Evolutionary conservation across 2,888 invertebrate genomes (phyloP).

Genomic region (Ectemnius cavifrons): DNA sequence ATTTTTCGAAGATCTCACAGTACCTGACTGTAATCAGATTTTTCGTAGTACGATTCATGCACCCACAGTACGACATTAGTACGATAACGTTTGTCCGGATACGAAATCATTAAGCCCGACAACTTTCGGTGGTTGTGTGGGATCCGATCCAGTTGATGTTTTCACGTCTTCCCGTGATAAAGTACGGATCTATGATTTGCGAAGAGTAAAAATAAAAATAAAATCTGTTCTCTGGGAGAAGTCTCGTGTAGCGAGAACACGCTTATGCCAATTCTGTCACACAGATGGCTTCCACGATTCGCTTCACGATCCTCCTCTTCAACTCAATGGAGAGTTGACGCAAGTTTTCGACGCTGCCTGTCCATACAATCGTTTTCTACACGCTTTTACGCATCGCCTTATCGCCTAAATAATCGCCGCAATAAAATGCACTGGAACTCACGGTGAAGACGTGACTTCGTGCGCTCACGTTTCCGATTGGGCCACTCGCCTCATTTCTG

Average conservation of each 20-base stretch:
- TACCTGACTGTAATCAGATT: conserved; percentile 1
- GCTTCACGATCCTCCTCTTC: conserved; percentile 8
- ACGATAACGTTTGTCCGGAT: neutral
- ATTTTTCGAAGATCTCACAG: neutral
- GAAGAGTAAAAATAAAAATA: conserved; percentile 27
- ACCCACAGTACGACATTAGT: neutral
- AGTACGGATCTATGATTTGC: conserved; percentile 22
- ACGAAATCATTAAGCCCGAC: neutral
- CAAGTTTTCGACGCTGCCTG: conserved; percentile 62
- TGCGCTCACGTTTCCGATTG: conserved; percentile 20
- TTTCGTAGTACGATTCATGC: conserved; percentile 1
- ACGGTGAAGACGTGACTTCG: no score
- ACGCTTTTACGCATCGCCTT: conserved; percentile 41
- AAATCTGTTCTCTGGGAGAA: conserved; percentile 24
- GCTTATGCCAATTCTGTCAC: conserved; percentile 20
- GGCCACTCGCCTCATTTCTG: conserved; percentile 21
- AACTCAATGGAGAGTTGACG: conserved; percentile 39
- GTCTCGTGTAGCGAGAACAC: neutral
- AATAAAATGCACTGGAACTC: neutral
- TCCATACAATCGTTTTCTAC: conserved; percentile 48
- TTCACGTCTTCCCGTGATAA: conserved; percentile 3
- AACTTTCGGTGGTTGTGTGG: neutral
- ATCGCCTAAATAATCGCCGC: conserved; percentile 49
- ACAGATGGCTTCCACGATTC: conserved; percentile 30
- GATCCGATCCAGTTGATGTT: no score